Evolutionary conservation across 64 coral and sea anemone species (phyloP).

Genomic region (Stylophora pistillata): DNA sequence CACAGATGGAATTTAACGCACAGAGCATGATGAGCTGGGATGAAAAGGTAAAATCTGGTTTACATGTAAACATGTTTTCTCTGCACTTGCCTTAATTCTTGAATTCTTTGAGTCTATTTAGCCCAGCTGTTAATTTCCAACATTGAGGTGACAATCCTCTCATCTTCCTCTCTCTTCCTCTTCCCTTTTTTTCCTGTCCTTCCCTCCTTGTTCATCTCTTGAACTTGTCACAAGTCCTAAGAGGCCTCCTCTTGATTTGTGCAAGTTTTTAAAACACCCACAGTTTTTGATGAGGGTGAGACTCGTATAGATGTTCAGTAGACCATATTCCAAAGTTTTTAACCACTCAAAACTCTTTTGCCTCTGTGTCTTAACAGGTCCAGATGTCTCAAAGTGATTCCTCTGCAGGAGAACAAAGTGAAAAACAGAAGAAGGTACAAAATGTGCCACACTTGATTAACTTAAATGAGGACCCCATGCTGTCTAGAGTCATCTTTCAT

Average conservation of each 20-base stretch:
- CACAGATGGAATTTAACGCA: constrained; percentile 82
- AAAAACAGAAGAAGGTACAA: constrained; percentile 48
- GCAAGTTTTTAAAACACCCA: no score
- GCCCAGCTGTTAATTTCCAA: no score
- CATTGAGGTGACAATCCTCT: neutral
- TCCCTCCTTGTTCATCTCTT: neutral
- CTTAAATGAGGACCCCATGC: constrained; percentile 93
- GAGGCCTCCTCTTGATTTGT: neutral
- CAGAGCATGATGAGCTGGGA: constrained; percentile 99
- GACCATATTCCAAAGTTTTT: no score
- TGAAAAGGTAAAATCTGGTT: constrained; percentile 75
- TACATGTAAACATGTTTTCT: neutral
- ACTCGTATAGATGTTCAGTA: no score
- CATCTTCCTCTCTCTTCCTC: neutral
- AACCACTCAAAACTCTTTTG: neutral
- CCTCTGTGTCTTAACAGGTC: constrained; percentile 49
- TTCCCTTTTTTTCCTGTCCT: no score
- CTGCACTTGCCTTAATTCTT: neutral
- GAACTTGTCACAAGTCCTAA: neutral
- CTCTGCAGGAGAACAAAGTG: constrained; percentile 3
- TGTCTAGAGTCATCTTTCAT: constrained; percentile 89
- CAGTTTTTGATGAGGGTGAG: no score
- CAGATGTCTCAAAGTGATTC: constrained; percentile 74
- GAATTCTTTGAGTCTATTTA: no score
- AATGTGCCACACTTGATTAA: constrained; percentile 84